A percentile compares a stretch with the other conserved stretches of the same genome.
Conservation (phyloP, 2,113 vertebrate species). For the Falco punctatus region DNA sequence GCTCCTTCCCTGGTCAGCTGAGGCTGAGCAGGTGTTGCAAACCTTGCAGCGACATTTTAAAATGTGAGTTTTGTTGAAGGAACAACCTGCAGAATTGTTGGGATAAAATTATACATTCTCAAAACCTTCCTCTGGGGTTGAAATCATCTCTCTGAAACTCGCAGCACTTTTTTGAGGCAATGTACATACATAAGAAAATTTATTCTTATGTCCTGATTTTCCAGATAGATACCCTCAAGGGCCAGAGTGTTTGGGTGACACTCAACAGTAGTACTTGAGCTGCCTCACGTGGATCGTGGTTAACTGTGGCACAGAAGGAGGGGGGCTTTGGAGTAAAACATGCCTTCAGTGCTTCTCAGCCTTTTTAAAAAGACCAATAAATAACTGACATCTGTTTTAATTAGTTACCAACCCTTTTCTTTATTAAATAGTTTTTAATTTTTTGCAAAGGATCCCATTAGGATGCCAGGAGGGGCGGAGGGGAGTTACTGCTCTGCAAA, state of each 20-base stretch:
- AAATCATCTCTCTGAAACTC: background rate
- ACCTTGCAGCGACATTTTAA: background rate
- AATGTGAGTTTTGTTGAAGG: background rate
- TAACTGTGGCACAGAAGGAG: background rate
- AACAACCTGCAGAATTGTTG: background rate
- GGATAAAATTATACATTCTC: background rate
- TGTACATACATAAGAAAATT: background rate
- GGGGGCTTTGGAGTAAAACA: background rate
- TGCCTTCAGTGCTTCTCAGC: background rate
- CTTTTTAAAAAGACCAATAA: background rate
- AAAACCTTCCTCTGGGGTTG: background rate
- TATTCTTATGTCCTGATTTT: background rate
- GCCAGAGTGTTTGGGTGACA: background rate
- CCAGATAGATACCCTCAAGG: background rate
- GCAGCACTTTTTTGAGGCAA: background rate
- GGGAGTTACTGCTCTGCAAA: constrained; percentile 78
- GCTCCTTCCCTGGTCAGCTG: background rate
- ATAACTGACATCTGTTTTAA: constrained; percentile 39
- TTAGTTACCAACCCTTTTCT: constrained; percentile 63
- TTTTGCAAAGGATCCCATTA: constrained; percentile 81
- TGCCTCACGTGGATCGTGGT: accelerated
- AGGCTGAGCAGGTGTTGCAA: background rate
- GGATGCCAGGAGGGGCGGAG: constrained; percentile 81
- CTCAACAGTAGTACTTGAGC: background rate
- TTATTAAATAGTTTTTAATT: constrained; percentile 82